A percentile compares a stretch with the other conserved stretches of the same genome.
phyloP scores from a whole-genome alignment of 2,113 vertebrate genomes.

The Reinhardtius hippoglossoides region DNA sequence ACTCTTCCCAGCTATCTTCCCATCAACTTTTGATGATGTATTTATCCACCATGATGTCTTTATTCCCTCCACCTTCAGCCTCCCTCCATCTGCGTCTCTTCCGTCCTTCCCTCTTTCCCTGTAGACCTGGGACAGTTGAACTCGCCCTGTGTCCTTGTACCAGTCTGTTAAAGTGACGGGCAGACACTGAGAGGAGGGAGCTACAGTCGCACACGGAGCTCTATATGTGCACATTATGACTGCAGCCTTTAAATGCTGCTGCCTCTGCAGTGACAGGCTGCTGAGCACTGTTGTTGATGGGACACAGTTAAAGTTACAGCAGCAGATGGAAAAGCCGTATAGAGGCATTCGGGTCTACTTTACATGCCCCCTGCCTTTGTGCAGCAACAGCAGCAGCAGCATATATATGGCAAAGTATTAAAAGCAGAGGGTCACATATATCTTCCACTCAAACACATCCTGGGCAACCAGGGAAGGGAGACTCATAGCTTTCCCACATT shows the following conservation, averaged over 20 bases:
- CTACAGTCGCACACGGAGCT: conserved; percentile 29
- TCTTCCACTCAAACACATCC: conserved; percentile 61
- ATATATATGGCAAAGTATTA: conserved; percentile 58
- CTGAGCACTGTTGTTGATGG: conserved; percentile 67
- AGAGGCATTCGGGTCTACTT: conserved; percentile 50
- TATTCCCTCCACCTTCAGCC: too few relatives aligned
- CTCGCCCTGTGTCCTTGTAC: conserved; percentile 25
- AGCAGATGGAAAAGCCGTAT: conserved; percentile 75
- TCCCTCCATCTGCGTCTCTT: neutral
- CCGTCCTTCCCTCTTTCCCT: too few relatives aligned
- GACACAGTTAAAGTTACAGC: conserved; percentile 74
- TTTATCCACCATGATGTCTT: too few relatives aligned
- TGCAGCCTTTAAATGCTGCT: conserved; percentile 47
- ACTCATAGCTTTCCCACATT: conserved; percentile 60
- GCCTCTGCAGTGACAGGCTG: conserved; percentile 59
- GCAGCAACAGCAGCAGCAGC: conserved; percentile 38
- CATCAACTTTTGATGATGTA: neutral
- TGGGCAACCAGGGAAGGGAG: conserved; percentile 52
- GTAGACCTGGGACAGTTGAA: conserved; percentile 13
- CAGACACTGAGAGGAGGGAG: conserved; percentile 28
- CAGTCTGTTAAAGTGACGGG: conserved; percentile 42
- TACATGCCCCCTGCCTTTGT: conserved; percentile 50
- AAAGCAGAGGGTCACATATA: conserved; percentile 56
- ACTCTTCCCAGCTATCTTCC: neutral
- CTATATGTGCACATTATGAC: conserved; percentile 41